A percentile compares a stretch with the other conserved stretches of the same genome.
Conservation (phyloP, 2,888 invertebrate species). For the Uloborus plumipes region DNA sequence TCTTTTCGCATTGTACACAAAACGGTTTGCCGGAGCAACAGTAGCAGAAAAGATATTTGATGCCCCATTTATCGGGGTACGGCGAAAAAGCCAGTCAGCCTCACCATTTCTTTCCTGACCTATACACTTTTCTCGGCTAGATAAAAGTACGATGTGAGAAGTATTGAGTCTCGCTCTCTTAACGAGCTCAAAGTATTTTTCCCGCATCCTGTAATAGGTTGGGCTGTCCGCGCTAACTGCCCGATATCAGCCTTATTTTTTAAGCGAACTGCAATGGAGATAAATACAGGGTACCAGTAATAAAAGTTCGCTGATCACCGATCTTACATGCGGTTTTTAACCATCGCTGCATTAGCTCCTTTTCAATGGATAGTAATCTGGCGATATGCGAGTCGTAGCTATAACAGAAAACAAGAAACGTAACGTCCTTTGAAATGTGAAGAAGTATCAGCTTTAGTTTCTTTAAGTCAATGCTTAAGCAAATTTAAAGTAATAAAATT, state of each 20-base stretch:
- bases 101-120: constrained; percentile 43
- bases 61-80: constrained; percentile 56
- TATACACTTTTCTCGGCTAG: constrained; percentile 55
- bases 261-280: constrained; percentile 28
- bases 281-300: constrained; percentile 38
- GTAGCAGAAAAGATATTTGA: constrained; percentile 62
- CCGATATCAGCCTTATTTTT: constrained; percentile 44
- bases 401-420: no score
- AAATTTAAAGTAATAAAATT: no score
- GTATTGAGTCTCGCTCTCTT: constrained; percentile 43
- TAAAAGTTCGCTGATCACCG: constrained; percentile 29
- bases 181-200: constrained; percentile 56
- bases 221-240: constrained; percentile 34
- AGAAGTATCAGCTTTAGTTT: no score
- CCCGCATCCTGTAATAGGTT: constrained; percentile 39
- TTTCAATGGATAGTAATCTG: no score
- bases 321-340: constrained; percentile 19
- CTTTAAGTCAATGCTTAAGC: no score
- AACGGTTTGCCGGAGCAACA: constrained; percentile 60
- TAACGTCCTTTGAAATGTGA: no score
- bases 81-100: background rate
- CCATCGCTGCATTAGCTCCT: background rate
- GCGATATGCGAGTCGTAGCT: no score
- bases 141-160: constrained; percentile 45
- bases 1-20: constrained; percentile 60